These are phyloP conservation scores for Capitella teleta DNA, from an alignment of 1,140 invertebrate species.

Conservation along the genomic window DNA sequence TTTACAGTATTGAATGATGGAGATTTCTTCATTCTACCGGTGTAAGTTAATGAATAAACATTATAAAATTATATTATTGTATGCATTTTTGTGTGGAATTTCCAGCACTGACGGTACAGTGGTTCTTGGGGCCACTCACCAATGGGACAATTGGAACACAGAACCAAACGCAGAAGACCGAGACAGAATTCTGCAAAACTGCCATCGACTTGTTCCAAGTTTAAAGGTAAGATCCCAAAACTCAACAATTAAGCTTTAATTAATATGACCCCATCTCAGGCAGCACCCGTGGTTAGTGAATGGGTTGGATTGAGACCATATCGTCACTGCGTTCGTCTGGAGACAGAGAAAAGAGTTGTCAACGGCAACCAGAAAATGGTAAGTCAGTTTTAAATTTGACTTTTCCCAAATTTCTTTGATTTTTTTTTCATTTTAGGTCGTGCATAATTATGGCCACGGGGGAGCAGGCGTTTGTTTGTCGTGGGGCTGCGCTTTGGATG, in stretches of 20 bases:
- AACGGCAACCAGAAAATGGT: background rate
- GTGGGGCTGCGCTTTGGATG: slow-evolving; percentile 69
- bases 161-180: background rate
- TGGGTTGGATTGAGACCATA: background rate
- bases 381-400: background rate
- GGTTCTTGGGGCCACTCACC: no score
- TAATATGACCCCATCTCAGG: background rate
- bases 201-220: slow-evolving; percentile 48
- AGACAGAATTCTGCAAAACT: background rate
- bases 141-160: no score
- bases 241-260: background rate
- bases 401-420: background rate
- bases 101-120: no score
- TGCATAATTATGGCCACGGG: slow-evolving; percentile 89
- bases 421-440: slow-evolving; percentile 24
- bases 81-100: no score
- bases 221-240: slow-evolving; percentile 43
- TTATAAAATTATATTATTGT: no score
- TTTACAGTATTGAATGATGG: no score
- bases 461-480: slow-evolving; percentile 78
- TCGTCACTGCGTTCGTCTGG: background rate
- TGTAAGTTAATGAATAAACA: no score
- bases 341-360: background rate
- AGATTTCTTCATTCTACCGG: no score
- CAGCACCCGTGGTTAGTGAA: background rate